Percentiles rank a stretch among this genome's conserved stretches.
Evolutionary conservation across 2,888 invertebrate species (phyloP).

Genomic region (Protonemura montana): DNA sequence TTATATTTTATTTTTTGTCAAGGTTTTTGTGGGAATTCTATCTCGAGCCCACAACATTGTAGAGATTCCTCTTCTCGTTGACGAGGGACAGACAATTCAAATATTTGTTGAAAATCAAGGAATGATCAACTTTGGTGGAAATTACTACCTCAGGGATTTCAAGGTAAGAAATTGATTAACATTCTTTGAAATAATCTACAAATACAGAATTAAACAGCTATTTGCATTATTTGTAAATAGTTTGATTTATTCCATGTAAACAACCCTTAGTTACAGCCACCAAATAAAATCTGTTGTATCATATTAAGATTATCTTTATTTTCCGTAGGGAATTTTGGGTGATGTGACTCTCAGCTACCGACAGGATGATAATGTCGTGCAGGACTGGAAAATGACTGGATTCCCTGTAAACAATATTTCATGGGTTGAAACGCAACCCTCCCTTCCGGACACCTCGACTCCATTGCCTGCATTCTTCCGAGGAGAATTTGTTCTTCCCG

Average conservation of each 20-base stretch:
- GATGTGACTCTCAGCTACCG: slow-evolving; percentile 64
- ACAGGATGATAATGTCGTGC: slow-evolving; percentile 56
- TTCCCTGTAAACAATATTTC: slow-evolving; percentile 58
- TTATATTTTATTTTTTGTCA: neutral
- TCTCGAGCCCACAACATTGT: slow-evolving; percentile 63
- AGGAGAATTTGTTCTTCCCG: slow-evolving; percentile 46
- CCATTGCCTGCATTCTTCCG: slow-evolving; percentile 33
- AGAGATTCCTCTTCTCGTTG: slow-evolving; percentile 58
- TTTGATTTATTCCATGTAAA: neutral
- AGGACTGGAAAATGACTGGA: slow-evolving; percentile 71
- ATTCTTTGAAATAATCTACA: no score
- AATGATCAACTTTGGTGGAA: slow-evolving; percentile 70
- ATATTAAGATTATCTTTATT: no score
- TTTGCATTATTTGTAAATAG: no score
- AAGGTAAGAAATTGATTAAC: no score
- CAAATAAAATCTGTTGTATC: no score
- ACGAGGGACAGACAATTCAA: slow-evolving; percentile 55
- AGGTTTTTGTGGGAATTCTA: slow-evolving; percentile 61
- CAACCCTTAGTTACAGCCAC: no score
- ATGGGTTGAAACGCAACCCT: slow-evolving; percentile 34
- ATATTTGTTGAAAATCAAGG: slow-evolving; percentile 80
- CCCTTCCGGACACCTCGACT: slow-evolving; percentile 24
- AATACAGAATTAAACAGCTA: no score
- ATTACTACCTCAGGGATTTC: slow-evolving; percentile 43
- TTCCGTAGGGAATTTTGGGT: slow-evolving; percentile 68